Evolutionary conservation across 2,888 invertebrate species (phyloP), one percentile per base, ranked within the genome.

Genomic region (Andrena haemorrhoa): DNA sequence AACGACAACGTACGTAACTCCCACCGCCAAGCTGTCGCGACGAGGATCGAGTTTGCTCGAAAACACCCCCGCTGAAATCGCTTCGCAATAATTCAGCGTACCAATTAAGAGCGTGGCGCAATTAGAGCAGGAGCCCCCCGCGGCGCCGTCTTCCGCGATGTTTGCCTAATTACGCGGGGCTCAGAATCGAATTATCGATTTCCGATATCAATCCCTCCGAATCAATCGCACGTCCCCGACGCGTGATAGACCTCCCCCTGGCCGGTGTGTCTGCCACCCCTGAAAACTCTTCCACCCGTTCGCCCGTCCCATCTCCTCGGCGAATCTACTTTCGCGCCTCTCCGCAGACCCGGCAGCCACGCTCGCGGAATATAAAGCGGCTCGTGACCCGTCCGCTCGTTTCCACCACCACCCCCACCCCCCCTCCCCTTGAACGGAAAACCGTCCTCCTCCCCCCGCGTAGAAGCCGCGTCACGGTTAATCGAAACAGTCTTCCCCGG

Each of bases 161-260:
- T 71, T 77, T 70, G 31, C 4, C 78, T 80, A 80, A 80, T 80
- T 80, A 72, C 76, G 72, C 58, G 33, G 49, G 35, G 35, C 79
- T 53, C 35, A 47, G 71, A 72, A 78, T 78, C 56, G 56, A 78
- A 80, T 80, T 78, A 80, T 78, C 80, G 79, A 80, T 80, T 80
- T 47, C 63, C 80, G 80, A 80, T 80, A 78, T 72, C 80, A 66
- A 66, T 26, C 61, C 23, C 16, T 16, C 4, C 49, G 63, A 72
- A 78, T 72, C 79, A 71, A 72, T 80, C 79, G 72, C 61, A 26
- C 71, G 71, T 72, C 35, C 29, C n/a, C 26, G n/a, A 33, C 26
- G 20, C 60, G 69, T 29, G 56, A 53, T 63, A 23, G 58, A 10
- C 31, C 23, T 33, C 53, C 33, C 20, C 65, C 2, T 31, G n/a